A percentile compares a stretch with the other conserved stretches of the same genome.
Evolutionary conservation across 30 jellyfish, hydroid and myxozoan genomes (phyloP).

Genomic region (Pelagia noctiluca): DNA sequence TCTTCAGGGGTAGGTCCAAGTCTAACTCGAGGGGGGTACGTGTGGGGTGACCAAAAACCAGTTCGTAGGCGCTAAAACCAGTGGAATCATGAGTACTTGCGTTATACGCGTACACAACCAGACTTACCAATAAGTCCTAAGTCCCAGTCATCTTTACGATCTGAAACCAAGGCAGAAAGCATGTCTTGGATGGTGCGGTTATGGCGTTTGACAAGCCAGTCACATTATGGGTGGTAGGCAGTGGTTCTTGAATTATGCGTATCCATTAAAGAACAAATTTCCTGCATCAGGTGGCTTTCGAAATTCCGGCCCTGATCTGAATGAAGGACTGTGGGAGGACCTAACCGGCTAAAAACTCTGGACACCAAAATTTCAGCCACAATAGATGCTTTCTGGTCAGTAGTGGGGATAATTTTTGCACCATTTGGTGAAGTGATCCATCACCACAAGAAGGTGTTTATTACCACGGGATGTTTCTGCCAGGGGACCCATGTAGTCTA

Average conservation of each 20-base stretch:
- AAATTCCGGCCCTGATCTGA: not conserved
- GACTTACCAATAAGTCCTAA: not conserved
- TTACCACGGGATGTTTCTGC: slow-evolving; percentile 63
- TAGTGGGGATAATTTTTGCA: slow-evolving; percentile 39
- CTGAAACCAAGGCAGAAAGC: slow-evolving; percentile 13
- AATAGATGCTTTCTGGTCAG: slow-evolving; percentile 26
- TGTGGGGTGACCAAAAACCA: slow-evolving; percentile 29
- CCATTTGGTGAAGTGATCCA: slow-evolving; percentile 78
- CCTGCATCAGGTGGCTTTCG: not conserved
- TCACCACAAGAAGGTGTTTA: slow-evolving; percentile 58
- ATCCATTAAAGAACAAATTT: not conserved
- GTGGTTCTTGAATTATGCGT: not conserved
- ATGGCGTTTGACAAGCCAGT: not conserved
- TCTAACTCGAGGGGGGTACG: slow-evolving; percentile 36
- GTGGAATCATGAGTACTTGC: not conserved
- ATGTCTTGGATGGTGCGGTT: slow-evolving; percentile 11
- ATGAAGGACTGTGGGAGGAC: too few relatives aligned
- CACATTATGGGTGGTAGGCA: not conserved
- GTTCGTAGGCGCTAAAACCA: not conserved
- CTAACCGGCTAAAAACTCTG: too few relatives aligned
- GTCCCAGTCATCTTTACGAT: slow-evolving; percentile 47
- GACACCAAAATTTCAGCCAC: slow-evolving; percentile 29
- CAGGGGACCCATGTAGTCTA: slow-evolving; percentile 53
- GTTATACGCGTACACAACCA: slow-evolving; percentile 27
- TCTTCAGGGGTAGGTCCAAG: not conserved